Base-by-base conservation (phyloP, 1,140 invertebrate genomes). In the Hormaphis cornu region DNA sequence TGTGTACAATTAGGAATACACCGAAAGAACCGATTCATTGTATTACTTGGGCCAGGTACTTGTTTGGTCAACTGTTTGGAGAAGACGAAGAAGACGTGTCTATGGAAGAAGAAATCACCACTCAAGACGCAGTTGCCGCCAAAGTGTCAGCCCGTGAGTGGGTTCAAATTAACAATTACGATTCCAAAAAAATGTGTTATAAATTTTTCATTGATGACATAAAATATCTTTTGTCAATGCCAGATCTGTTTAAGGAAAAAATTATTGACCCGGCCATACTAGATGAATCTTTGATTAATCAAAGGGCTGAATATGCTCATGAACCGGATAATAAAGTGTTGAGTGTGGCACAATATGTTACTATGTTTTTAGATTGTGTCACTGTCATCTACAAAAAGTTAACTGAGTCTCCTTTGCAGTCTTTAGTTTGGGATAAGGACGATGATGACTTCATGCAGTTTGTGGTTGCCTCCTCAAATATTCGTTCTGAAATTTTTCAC, bases 1-100 rank as follows among this genome's bases (percentile, higher is more conserved):
- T 94, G 2, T 99, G 97, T 79, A 99, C 97, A 0, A 99, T 99
- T 73, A 83, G 97, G 53, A 99, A 99, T 76, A 99, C 97, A 6
- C 97, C 97, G n/a, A 97, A 95, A 14, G 95, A 98, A 78, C 91
- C 94, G 0, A 97, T 99, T 74, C 97, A 99, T 79, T 99, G 97
- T 77, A 95, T 99, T 75, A 94, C 99, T 3, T 99, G 97, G 97
- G 90, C 95, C 0, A 99, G 99, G 79, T 94, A 97, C 84, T 83
- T 99, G 16, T 99, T 98, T 78, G 94, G 90, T 82, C 97, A 99
- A 80, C 81, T 99, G 4, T 99, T 98, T 84, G 97, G 97, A 2
- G 93, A 98, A 81, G 88, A 10, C 28, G 95, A 99, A 81, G 90
- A 99, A 78, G 96, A 98, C 81, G 96, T 99, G 0, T 97, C 95